These are phyloP conservation scores for Drosophila putrida DNA, from an alignment of 2,888 invertebrate species.

Conservation along the genomic window DNA sequence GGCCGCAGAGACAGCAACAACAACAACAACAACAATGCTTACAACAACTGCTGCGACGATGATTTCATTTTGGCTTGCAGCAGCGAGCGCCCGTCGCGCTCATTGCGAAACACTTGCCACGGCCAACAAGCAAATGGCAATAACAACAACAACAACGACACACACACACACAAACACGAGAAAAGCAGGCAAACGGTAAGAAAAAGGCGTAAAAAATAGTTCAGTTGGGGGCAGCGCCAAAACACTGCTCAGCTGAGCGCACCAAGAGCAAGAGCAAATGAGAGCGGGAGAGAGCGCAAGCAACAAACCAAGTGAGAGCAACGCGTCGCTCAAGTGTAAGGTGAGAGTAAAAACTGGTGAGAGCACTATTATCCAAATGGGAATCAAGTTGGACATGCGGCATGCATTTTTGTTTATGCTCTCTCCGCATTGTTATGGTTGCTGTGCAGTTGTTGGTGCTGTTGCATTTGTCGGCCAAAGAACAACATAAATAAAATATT, in stretches of 20 bases:
- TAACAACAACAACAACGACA: constrained; percentile 39
- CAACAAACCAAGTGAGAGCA: constrained; percentile 9
- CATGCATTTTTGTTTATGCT: constrained; percentile 73
- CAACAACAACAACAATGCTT: constrained; percentile 19
- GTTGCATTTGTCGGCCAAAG: constrained; percentile 1
- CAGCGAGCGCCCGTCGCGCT: constrained; percentile 62
- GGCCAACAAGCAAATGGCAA: constrained; percentile 72
- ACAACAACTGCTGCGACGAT: constrained; percentile 52
- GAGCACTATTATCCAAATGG: constrained; percentile 39
- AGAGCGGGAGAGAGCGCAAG: constrained; percentile 20
- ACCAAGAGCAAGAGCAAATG: constrained; percentile 56
- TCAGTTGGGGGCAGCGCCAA: constrained; percentile 65
- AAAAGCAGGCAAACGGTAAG: constrained; percentile 70
- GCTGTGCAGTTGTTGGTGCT: constrained; percentile 12
- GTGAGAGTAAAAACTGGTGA: constrained; percentile 37
- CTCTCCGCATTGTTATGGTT: constrained; percentile 48
- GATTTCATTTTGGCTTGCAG: constrained; percentile 78
- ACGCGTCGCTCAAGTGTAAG: constrained; percentile 29
- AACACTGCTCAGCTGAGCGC: constrained; percentile 65
- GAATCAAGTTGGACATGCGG: constrained; percentile 46
- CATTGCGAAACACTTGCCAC: constrained; percentile 84
- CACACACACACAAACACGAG: constrained; percentile 41
- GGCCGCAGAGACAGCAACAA: constrained; percentile 36
- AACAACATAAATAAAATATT: constrained; percentile 8
- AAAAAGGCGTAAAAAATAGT: constrained; percentile 74